Conservation (phyloP, 2,113 vertebrate species). For the Oreochromis spilurus region DNA sequence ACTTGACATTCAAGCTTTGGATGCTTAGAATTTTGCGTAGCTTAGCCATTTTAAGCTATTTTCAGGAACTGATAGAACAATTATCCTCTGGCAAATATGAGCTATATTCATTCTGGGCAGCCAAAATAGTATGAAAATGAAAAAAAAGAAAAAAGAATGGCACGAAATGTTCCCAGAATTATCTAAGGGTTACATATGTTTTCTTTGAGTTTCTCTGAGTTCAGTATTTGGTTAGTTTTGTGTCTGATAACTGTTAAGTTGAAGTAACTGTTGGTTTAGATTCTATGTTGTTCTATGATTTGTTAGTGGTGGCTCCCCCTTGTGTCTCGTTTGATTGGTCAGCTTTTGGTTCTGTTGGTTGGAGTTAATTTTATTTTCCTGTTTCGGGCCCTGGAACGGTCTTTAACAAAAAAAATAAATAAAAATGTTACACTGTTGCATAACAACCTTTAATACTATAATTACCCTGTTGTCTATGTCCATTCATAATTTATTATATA, state of each 20-base stretch:
- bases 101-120: not conserved
- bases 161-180: not conserved
- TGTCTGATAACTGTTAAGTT: not conserved
- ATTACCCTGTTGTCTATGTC: accelerated
- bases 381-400: not conserved
- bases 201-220: not conserved
- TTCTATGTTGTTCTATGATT: not conserved
- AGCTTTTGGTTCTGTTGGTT: not conserved
- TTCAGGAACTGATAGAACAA: accelerated
- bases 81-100: not conserved
- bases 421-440: not conserved
- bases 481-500: not conserved
- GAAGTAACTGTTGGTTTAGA: not conserved
- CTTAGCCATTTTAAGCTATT: not conserved
- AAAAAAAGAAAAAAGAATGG: not conserved
- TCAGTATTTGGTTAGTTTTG: not conserved
- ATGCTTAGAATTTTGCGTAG: not conserved
- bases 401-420: not conserved
- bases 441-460: not conserved
- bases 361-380: not conserved
- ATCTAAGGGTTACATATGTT: not conserved
- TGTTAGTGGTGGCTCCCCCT: not conserved
- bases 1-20: too few species aligned
- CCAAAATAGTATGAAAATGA: not conserved
- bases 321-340: not conserved